phyloP scores from a whole-genome alignment of 2,113 vertebrate genomes.

The Chloropsis hardwickii region DNA sequence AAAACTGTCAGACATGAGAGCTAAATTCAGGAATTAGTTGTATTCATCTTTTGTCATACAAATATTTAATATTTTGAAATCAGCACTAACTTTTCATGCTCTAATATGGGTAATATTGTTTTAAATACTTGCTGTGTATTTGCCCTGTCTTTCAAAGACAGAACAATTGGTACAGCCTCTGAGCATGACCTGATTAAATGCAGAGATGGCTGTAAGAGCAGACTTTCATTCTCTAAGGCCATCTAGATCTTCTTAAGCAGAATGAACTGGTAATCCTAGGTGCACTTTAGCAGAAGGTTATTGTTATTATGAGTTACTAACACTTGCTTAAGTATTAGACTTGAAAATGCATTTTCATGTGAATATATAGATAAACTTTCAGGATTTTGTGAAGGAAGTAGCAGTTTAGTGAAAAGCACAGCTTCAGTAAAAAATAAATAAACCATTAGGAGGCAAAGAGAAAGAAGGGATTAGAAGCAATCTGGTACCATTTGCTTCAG shows the following conservation, averaged over 20 bases:
- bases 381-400: not conserved
- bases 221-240: conserved; percentile 22
- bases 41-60: not conserved
- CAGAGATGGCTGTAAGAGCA: not conserved
- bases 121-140: not conserved
- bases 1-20: not conserved
- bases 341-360: not conserved
- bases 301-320: not conserved
- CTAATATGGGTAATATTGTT: not conserved
- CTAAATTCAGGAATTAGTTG: not conserved
- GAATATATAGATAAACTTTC: not conserved
- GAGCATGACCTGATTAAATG: not conserved
- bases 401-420: not conserved
- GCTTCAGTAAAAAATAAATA: not conserved
- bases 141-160: not conserved
- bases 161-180: not conserved
- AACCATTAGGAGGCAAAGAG: not conserved
- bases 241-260: conserved; percentile 10
- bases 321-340: not conserved
- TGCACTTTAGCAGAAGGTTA: conserved; percentile 16
- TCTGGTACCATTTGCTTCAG: not conserved
- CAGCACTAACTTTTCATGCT: not conserved
- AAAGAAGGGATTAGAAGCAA: not conserved
- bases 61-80: not conserved
- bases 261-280: conserved; percentile 24